Conservation (phyloP, 1,140 invertebrate genomes). For the Drosophila prosaltans region DNA sequence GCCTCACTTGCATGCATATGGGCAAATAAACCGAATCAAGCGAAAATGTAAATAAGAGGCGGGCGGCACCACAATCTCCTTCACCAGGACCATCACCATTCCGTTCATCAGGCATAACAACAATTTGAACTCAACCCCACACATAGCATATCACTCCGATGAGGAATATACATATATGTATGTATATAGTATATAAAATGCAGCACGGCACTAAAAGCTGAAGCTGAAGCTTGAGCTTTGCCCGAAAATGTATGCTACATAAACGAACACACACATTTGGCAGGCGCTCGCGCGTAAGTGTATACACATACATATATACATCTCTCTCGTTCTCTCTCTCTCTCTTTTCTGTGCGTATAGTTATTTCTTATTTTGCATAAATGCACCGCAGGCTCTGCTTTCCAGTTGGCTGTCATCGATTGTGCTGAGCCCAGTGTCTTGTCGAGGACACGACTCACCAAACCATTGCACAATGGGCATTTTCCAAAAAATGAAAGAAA, state of each 20-base stretch:
- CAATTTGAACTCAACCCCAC: slow-evolving; percentile 26
- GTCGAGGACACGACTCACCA: slow-evolving; percentile 47
- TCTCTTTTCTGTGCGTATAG: slow-evolving; percentile 33
- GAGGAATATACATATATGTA: slow-evolving; percentile 60
- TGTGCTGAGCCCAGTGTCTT: slow-evolving; percentile 67
- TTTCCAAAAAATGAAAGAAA: no score
- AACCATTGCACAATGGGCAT: not conserved
- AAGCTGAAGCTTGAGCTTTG: slow-evolving; percentile 11
- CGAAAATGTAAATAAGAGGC: slow-evolving; percentile 80
- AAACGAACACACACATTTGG: slow-evolving; percentile 38
- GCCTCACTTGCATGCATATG: slow-evolving; percentile 52
- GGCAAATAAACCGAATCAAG: slow-evolving; percentile 79
- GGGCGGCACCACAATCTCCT: not conserved
- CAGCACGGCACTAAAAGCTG: slow-evolving; percentile 34
- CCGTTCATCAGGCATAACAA: slow-evolving; percentile 1
- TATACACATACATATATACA: slow-evolving; percentile 1
- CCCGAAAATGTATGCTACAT: slow-evolving; percentile 64
- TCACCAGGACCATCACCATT: no score
- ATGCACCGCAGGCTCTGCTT: slow-evolving; percentile 77
- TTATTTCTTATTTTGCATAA: slow-evolving; percentile 82
- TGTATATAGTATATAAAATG: slow-evolving; percentile 67
- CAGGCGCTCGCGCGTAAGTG: slow-evolving; percentile 51
- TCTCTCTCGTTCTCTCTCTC: not conserved
- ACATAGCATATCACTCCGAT: slow-evolving; percentile 19
- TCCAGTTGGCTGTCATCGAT: slow-evolving; percentile 77